A percentile compares a stretch with the other conserved stretches of the same genome.
Evolutionary conservation across 2,888 invertebrate genomes (phyloP).

Genomic region (Neria commutata): DNA sequence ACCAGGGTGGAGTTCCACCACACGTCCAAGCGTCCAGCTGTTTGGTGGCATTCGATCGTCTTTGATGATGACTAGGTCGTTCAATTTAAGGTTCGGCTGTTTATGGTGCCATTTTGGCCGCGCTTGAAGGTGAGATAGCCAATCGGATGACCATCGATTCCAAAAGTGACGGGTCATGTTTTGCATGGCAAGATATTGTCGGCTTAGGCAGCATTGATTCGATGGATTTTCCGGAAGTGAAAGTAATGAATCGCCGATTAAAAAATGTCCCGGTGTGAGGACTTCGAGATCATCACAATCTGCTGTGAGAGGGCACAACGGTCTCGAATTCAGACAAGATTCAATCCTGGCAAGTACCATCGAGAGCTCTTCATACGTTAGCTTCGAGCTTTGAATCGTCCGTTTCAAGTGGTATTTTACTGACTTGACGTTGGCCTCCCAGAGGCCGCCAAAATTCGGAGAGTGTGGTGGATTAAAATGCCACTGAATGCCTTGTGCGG

Average conservation of each 20-base stretch:
- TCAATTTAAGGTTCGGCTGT: neutral
- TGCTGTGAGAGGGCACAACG: neutral
- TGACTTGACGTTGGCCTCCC: too few species aligned
- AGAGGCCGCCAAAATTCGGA: slow-evolving; percentile 16
- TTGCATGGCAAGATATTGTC: too few species aligned
- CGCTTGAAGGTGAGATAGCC: too few species aligned
- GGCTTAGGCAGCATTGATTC: too few species aligned
- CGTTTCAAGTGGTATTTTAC: slow-evolving; percentile 1
- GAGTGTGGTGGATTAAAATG: slow-evolving; percentile 21
- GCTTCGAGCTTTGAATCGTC: neutral
- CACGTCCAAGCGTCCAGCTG: too few species aligned
- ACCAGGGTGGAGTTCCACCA: too few species aligned
- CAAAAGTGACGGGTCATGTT: too few species aligned
- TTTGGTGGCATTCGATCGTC: too few species aligned
- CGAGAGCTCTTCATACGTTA: neutral
- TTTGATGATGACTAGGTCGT: neutral
- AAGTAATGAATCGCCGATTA: neutral
- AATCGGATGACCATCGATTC: too few species aligned
- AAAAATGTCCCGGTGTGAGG: slow-evolving; percentile 3
- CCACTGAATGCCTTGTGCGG: slow-evolving; percentile 14
- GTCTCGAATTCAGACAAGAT: slow-evolving; percentile 6
- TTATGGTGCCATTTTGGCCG: neutral
- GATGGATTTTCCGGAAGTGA: neutral
- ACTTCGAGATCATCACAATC: neutral
- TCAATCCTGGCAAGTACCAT: neutral